phyloP scores from a whole-genome alignment of 53 echinoderm and acorn worm genomes.

The Echinarachnius parma region DNA sequence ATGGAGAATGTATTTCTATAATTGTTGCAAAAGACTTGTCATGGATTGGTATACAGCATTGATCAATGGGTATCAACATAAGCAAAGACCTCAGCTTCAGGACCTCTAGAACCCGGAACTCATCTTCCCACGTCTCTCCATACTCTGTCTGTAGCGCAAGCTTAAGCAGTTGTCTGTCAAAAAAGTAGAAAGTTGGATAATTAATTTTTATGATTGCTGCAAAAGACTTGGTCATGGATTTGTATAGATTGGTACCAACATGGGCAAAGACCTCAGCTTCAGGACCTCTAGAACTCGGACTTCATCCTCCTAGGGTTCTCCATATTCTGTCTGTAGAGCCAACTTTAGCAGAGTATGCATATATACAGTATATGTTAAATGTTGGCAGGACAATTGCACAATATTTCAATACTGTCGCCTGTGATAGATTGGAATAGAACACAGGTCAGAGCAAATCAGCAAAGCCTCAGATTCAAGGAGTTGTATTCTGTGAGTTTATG shows the following conservation, averaged over 20 bases:
- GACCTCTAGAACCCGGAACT: slow-evolving; percentile 65
- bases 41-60: slow-evolving; percentile 77
- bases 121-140: slow-evolving; percentile 75
- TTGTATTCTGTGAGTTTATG: too few relatives aligned
- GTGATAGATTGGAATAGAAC: too few relatives aligned
- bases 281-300: slow-evolving; percentile 68
- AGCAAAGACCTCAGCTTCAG: slow-evolving; percentile 75
- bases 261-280: slow-evolving; percentile 73
- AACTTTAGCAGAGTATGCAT: slow-evolving; percentile 70
- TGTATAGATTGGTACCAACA: slow-evolving; percentile 66
- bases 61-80: slow-evolving; percentile 74
- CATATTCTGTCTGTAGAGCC: slow-evolving; percentile 82
- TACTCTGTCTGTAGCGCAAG: slow-evolving; percentile 81
- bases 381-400: too few relatives aligned
- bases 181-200: too few relatives aligned
- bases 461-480: too few relatives aligned
- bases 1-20: too few relatives aligned
- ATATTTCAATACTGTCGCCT: too few relatives aligned
- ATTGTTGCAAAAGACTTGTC: too few relatives aligned
- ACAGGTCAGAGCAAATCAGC: too few relatives aligned
- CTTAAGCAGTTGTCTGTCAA: slow-evolving; percentile 73
- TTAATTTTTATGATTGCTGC: too few relatives aligned
- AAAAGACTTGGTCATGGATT: too few relatives aligned
- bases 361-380: too few relatives aligned
- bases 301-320: slow-evolving; percentile 71